Evolutionary conservation across 2,797 vertebrate species (phyloP), one percentile per base, ranked within the genome.

Genomic region (Urophycis tenuis): DNA sequence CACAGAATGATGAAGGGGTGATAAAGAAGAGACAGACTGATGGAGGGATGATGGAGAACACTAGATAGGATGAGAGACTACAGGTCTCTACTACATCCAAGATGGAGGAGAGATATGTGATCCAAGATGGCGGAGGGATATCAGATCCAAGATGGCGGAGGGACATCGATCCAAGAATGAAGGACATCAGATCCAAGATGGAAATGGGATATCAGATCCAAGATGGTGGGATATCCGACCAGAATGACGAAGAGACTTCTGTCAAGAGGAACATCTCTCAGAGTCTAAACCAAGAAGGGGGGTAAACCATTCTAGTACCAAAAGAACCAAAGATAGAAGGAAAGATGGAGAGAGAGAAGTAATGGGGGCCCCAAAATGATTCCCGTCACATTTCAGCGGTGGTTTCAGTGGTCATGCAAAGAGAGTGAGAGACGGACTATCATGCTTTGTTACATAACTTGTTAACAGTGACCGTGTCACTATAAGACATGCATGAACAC

Each of bases 401-500:
- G n/a, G n/a, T n/a, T n/a, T n/a, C n/a, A n/a, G n/a, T 64, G 60
- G n/a, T 64, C 19, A 53, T n/a, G 22, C 49, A 29, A 64, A 22
- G 60, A 36, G 9, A 36, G 36, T 7, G 36, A 36, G 22, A 22
- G 49, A 60, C 19, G 29, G 60, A 64, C 60, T 64, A 53, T 53
- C 60, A 64, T 64, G 60, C 29, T 64, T 64, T 64, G n/a, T 49
- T 14, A 49, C 30, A n/a, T 32, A 60, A 45, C 73, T 31, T 31
- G 22, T 45, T 31, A n/a, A 22, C n/a, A 64, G 60, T 64, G 60
- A 64, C 60, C 25, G 25, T 64, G 25, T 64, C 60, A 64, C 60
- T 29, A 11, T 29, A 64, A 39, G 41, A 75, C 34, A 69, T n/a
- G 31, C 29, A 75, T 15, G 69, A 32, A 75, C 74, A 67, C 49